These are phyloP conservation scores for Odontamblyopus lacepedii DNA, from an alignment of 2,797 vertebrate species.

Conservation along the genomic window DNA sequence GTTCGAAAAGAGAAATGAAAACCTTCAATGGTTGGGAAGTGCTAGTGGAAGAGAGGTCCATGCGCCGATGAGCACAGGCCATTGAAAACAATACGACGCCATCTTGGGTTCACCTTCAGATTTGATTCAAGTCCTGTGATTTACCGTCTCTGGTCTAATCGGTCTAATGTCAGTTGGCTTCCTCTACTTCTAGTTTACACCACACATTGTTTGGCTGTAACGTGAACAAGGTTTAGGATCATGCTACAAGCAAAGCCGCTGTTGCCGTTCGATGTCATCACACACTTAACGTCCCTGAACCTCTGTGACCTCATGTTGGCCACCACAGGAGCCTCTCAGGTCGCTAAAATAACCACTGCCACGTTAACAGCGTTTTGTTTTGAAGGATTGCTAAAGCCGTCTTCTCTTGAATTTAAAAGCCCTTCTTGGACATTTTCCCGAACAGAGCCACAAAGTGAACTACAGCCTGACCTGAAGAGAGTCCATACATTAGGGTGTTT, in stretches of 20 bases:
- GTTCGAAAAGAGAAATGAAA: no score
- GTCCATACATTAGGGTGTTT: background rate
- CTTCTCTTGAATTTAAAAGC: background rate
- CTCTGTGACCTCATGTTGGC: background rate
- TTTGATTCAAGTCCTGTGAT: no score
- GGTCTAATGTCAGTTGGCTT: no score
- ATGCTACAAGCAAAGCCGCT: background rate
- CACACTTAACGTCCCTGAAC: background rate
- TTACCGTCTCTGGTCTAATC: no score
- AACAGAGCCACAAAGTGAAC: background rate
- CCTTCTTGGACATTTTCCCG: background rate
- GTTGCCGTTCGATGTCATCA: background rate
- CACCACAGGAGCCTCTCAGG: background rate
- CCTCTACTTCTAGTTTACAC: no score
- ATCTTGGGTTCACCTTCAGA: no score
- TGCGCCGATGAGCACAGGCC: no score
- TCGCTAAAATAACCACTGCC: background rate
- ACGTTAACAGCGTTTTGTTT: slow-evolving; percentile 1
- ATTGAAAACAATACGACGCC: no score
- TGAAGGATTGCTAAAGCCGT: background rate
- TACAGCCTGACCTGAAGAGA: background rate
- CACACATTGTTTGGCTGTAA: background rate
- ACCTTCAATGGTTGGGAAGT: no score
- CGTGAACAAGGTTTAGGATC: background rate
- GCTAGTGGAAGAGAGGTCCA: no score